A percentile compares a stretch with the other conserved stretches of the same genome.
Evolutionary conservation across 2,888 invertebrate species (phyloP).

Genomic region (Dastarcus helophoroides): DNA sequence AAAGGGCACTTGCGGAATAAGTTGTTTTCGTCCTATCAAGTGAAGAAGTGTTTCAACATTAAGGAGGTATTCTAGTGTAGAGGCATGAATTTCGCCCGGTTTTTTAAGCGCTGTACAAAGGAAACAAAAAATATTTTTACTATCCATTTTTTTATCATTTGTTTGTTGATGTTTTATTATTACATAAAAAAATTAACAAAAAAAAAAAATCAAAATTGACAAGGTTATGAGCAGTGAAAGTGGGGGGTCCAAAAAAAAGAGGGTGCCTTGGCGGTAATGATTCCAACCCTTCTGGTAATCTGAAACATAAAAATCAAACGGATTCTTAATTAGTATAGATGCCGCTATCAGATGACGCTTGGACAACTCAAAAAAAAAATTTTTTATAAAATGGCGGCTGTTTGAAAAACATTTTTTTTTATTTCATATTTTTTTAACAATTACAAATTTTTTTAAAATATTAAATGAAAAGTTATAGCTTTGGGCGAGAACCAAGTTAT

Average conservation of each 20-base stretch:
- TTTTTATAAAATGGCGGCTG: not conserved
- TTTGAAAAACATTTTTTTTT: conserved; percentile 7
- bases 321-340: not conserved
- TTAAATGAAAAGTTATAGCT: conserved; percentile 2
- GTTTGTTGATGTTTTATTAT: not conserved
- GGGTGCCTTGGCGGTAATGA: not conserved
- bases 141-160: conserved; percentile 2
- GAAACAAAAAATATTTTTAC: not conserved
- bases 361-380: not conserved
- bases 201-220: conserved; percentile 1
- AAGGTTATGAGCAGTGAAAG: conserved; percentile 2
- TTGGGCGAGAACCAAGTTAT: too few species aligned
- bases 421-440: conserved; percentile 1
- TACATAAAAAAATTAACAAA: not conserved
- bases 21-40: too few species aligned
- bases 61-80: too few species aligned
- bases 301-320: conserved; percentile 5
- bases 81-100: too few species aligned
- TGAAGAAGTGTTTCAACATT: too few species aligned
- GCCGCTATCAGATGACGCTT: conserved; percentile 1
- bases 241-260: conserved; percentile 6
- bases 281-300: conserved; percentile 3
- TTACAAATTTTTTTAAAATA: conserved; percentile 3
- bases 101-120: conserved; percentile 1
- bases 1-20: too few species aligned